A percentile compares a stretch with the other conserved stretches of the same genome.
phyloP scores from a whole-genome alignment of 1,140 invertebrate species.

The Heliothis virescens region DNA sequence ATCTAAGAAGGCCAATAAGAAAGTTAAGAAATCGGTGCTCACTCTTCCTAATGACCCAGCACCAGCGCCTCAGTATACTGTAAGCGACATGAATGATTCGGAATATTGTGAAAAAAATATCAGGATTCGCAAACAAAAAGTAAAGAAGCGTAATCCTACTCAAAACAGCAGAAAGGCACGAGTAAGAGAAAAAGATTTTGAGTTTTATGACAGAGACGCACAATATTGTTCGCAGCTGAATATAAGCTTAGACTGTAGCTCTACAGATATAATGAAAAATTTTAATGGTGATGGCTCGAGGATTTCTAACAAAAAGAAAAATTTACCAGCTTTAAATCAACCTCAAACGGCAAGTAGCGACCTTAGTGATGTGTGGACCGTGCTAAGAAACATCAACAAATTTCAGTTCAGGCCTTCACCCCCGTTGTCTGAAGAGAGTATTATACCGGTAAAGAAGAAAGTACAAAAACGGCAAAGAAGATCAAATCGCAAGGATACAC shows the following conservation, averaged over 20 bases:
- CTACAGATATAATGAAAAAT: constrained; percentile 64
- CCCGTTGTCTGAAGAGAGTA: constrained; percentile 68
- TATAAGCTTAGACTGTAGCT: constrained; percentile 70
- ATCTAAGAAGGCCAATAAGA: constrained; percentile 62
- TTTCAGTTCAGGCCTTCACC: constrained; percentile 73
- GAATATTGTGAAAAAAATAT: constrained; percentile 66
- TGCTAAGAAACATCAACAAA: constrained; percentile 74
- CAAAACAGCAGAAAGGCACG: constrained; percentile 56
- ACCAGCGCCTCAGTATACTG: constrained; percentile 69
- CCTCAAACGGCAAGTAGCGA: constrained; percentile 36
- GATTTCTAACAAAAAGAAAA: constrained; percentile 23
- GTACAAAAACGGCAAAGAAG: constrained; percentile 41
- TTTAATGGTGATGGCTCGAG: constrained; percentile 63
- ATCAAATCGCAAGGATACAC: constrained; percentile 62
- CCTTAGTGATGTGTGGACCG: constrained; percentile 72
- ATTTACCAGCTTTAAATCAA: neutral
- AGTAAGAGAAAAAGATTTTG: constrained; percentile 57
- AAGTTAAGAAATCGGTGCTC: constrained; percentile 73
- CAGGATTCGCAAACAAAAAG: constrained; percentile 54
- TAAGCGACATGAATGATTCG: constrained; percentile 78
- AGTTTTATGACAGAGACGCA: constrained; percentile 70
- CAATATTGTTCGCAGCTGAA: constrained; percentile 65
- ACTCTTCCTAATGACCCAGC: constrained; percentile 70
- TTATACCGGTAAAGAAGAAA: constrained; percentile 59
- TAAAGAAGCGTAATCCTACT: constrained; percentile 58